phyloP scores from a whole-genome alignment of 1,140 invertebrate genomes.

The Tetramorium parvispinum region DNA sequence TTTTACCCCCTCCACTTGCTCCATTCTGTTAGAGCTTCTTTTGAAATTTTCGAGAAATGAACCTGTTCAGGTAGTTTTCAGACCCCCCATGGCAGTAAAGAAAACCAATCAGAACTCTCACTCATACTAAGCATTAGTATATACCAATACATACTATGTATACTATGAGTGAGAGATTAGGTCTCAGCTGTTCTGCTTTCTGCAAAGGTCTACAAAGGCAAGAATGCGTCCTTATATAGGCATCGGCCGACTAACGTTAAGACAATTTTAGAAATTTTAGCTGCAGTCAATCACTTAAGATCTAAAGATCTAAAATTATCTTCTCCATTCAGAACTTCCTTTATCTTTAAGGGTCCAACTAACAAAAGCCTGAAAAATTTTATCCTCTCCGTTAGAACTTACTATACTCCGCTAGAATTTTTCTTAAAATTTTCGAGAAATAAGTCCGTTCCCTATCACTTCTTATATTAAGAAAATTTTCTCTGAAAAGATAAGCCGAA shows the following conservation, averaged over 20 bases:
- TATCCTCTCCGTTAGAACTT: neutral
- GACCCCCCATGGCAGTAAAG: too few relatives aligned
- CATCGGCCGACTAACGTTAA: neutral
- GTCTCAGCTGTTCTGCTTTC: too few relatives aligned
- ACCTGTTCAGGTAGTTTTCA: slow-evolving; percentile 62
- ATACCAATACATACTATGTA: too few relatives aligned
- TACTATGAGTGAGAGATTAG: too few relatives aligned
- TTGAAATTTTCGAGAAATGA: neutral
- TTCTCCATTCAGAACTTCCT: too few relatives aligned
- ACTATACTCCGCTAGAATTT: neutral
- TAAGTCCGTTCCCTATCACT: neutral
- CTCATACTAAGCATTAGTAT: too few relatives aligned
- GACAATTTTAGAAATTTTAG: neutral
- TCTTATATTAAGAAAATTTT: neutral
- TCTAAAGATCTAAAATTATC: neutral
- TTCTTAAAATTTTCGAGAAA: neutral
- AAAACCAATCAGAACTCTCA: too few relatives aligned
- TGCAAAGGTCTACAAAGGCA: too few relatives aligned
- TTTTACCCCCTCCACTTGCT: neutral
- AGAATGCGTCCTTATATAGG: neutral
- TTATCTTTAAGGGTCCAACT: neutral
- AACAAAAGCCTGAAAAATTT: too few relatives aligned
- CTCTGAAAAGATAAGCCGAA: neutral
- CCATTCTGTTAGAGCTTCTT: neutral
- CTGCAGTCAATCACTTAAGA: neutral